phyloP scores from a whole-genome alignment of 1,140 invertebrate species.

The Drosophila equinoxialis region DNA sequence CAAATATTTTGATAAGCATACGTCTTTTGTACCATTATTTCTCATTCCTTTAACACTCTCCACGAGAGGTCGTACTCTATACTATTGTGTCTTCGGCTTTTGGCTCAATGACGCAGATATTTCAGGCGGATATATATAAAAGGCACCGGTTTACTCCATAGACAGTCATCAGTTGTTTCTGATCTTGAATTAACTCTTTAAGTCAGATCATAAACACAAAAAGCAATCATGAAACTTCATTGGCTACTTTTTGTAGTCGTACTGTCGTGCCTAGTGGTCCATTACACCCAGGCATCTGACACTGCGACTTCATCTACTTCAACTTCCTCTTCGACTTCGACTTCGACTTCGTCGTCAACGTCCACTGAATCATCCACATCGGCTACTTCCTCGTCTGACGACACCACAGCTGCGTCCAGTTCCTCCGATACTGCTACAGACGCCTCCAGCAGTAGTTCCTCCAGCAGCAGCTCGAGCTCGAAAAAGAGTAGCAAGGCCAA shows the following conservation, averaged over 20 bases:
- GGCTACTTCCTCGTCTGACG: neutral
- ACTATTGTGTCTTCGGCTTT: neutral
- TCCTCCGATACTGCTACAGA: neutral
- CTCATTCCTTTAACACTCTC: neutral
- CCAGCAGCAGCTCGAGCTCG: conserved; percentile 9
- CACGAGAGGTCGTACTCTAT: neutral
- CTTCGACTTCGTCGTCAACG: neutral
- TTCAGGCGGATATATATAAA: neutral
- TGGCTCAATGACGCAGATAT: neutral
- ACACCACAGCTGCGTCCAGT: conserved; percentile 1
- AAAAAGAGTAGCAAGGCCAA: neutral
- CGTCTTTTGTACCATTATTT: neutral
- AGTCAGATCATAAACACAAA: neutral
- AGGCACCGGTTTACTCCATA: neutral
- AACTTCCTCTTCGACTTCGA: neutral
- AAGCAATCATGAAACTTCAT: neutral
- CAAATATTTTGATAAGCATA: conserved; percentile 2
- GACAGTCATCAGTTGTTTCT: conserved; percentile 8
- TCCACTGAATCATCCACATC: neutral
- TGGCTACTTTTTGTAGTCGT: conserved; percentile 3
- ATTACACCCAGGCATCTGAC: neutral
- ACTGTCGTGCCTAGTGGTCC: neutral
- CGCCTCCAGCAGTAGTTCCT: conserved; percentile 6
- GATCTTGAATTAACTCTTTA: conserved; percentile 1
- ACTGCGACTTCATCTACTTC: neutral